Evolutionary conservation across 2,888 invertebrate species (phyloP), one percentile per base, ranked within the genome.

Genomic region (Imbricaverruca yamaguchii): DNA sequence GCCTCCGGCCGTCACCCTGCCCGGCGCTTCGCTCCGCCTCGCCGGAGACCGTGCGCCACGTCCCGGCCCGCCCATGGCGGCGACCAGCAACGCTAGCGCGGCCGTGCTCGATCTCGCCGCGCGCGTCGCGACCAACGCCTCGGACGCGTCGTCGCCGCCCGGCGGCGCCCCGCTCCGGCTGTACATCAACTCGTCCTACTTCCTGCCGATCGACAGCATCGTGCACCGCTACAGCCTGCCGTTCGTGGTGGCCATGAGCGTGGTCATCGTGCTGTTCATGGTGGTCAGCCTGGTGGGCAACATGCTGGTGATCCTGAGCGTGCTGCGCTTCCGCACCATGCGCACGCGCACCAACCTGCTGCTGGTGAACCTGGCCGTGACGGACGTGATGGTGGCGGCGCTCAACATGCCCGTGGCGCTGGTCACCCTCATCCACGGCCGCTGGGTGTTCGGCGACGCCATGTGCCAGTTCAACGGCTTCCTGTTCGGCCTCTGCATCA

Each of bases 311-410:
- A 86, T 88, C 23, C 82, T 86, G 12, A 88, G 88, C 25, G 87
- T 88, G 18, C 83, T 85, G 21, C 84, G 87, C 7, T 87, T 88
- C 84, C 84, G 86, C 57, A 87, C 87, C 12, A 88, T 88, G 88
- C 85, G 87, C 79, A 88, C 88, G 6, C 84, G 88, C 25, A 88
- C 88, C 53, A 88, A 89, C 84, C 85, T 88, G 84, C 87, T 88
- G 83, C 85, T 89, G 65, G 87, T 87, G 13, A 88, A 87, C 84
- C 84, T 89, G 81, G 88, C 88, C 0, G 85, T 88, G 13, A 87
- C 88, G 0, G 88, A 89, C 84, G 86, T 88, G 39, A 83, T 88
- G 74, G 87, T 87, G 9, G 88, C 87, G 0, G 82, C 87, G 12
- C 82, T 87, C 23, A 85, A 87, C 82, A 87, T 88, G 85, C 88